Conservation (phyloP, 2,888 invertebrate genomes). For the Bruchidius siliquastri region DNA sequence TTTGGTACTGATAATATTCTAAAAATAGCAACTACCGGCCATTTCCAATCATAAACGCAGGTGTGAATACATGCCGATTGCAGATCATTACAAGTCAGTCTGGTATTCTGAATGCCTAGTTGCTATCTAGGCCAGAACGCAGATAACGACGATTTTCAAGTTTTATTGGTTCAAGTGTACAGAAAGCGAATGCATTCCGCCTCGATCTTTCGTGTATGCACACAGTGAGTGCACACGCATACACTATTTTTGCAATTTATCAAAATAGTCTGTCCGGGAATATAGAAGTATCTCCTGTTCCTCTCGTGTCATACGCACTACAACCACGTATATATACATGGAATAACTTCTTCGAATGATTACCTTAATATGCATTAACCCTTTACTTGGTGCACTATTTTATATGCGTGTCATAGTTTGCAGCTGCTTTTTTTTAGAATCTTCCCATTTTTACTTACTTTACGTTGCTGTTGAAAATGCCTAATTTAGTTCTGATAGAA, state of each 20-base stretch:
- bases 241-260: neutral
- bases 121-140: conserved; percentile 5
- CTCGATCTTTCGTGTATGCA: neutral
- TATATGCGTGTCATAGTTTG: too few species aligned
- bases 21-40: neutral
- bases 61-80: conserved; percentile 5
- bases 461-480: too few species aligned
- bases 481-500: too few species aligned
- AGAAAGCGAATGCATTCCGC: conserved; percentile 13
- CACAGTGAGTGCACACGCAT: neutral
- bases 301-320: too few species aligned
- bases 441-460: too few species aligned
- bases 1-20: neutral
- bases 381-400: too few species aligned
- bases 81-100: conserved; percentile 11
- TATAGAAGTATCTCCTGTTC: too few species aligned
- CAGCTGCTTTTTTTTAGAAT: too few species aligned
- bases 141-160: neutral
- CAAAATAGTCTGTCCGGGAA: neutral
- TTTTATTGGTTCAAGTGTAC: conserved; percentile 14
- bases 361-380: too few species aligned
- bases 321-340: too few species aligned
- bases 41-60: neutral
- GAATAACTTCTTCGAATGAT: too few species aligned
- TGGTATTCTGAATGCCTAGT: conserved; percentile 18